Evolutionary conservation across 2,113 vertebrate species (phyloP).

Genomic region (Labeo catla): DNA sequence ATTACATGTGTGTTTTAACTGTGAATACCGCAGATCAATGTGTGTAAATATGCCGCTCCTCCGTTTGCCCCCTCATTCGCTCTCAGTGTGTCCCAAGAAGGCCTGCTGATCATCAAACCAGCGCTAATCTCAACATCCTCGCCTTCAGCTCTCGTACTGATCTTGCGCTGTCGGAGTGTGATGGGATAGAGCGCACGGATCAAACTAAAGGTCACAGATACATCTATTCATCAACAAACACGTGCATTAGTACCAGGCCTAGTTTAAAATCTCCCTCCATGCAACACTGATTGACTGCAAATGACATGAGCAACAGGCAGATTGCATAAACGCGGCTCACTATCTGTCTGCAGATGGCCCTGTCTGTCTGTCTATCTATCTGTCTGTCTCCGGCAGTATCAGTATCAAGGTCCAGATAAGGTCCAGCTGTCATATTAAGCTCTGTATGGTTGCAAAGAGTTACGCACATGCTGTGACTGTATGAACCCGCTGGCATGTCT

Average conservation of each 20-base stretch:
- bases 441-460: neutral
- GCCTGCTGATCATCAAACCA: conserved; percentile 19
- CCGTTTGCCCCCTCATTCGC: neutral
- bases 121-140: conserved; percentile 20
- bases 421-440: neutral
- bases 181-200: neutral
- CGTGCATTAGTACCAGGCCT: neutral
- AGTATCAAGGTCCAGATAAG: conserved; percentile 1
- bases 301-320: neutral
- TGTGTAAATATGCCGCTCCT: neutral
- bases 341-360: conserved; percentile 12
- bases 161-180: neutral
- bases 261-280: neutral
- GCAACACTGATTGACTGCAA: neutral
- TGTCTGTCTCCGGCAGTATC: conserved; percentile 2
- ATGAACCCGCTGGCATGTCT: neutral
- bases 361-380: conserved; percentile 29
- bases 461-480: neutral
- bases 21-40: neutral
- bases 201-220: neutral
- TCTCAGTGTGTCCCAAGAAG: conserved; percentile 16
- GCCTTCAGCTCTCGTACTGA: neutral
- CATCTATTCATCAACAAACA: neutral
- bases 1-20: neutral
- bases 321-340: neutral